Evolutionary conservation across 2,113 vertebrate species (phyloP), one percentile per base, ranked within the genome.

Genomic region (Dinomys branickii): DNA sequence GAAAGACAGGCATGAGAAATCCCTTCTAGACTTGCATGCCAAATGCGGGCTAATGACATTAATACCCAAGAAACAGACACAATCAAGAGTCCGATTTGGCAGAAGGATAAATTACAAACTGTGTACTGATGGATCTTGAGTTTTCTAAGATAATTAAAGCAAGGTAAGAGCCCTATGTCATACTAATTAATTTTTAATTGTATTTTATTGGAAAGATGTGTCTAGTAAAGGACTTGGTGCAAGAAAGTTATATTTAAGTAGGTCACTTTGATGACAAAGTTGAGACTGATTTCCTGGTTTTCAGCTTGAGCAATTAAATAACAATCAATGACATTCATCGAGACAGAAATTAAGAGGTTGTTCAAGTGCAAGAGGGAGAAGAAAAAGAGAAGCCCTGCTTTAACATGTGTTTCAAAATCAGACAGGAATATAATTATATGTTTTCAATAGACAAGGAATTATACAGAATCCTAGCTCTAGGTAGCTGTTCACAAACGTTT

Each of bases 101-200:
- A 84, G 24, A 8, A 61, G 3, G 5, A 14, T 52, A 73, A 56
- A 19, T 1, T 80, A 33, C 30, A 50, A 73, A 67, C 3, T 81
- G 22, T 17, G 0, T 14, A 52, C 10, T 33, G 22, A 1, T 38
- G 2, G 30, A n/a, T 80, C 77, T 35, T 84, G 5, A 44, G 56
- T 73, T 93, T 94, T 88, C 69, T 90, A 28, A 54, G 44, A 4
- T 90, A 96, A 93, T 63, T 59, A 13, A 88, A 82, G 24, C 17
- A 90, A 77, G 20, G 5, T 63, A 26, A 71, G 61, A 35, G 77
- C 19, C 33, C 35, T 85, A 20, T 87, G 17, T 71, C 35, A 63
- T 28, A 16, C 33, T 87, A 83, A 65, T 52, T 58, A 41, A 26
- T 56, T 95, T 88, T 84, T 65, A 91, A 67, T 88, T 91, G 13